Evolutionary conservation across 2,888 invertebrate genomes (phyloP).

Genomic region (Melitaea athalia): DNA sequence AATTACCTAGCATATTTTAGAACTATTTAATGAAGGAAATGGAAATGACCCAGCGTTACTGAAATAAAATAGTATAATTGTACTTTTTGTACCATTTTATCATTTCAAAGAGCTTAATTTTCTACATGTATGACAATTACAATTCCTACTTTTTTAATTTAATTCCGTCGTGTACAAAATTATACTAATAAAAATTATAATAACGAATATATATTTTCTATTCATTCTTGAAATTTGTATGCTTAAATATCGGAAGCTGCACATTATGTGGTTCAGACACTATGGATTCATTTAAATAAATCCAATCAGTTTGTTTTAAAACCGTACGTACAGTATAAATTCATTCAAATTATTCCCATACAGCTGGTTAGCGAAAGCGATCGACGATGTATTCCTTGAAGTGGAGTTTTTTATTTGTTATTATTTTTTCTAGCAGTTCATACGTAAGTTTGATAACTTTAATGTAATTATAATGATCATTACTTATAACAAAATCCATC

Average conservation of each 20-base stretch:
- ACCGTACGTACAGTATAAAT: neutral
- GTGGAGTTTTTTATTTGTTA: slow-evolving; percentile 3
- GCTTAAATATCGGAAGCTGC: slow-evolving; percentile 2
- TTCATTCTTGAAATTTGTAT: slow-evolving; percentile 1
- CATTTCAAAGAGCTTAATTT: neutral
- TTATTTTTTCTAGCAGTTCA: slow-evolving; percentile 7
- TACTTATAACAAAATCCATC: too few relatives aligned
- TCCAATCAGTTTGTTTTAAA: neutral
- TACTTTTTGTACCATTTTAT: neutral
- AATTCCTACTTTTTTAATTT: neutral
- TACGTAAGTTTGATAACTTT: slow-evolving; percentile 10
- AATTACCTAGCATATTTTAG: too few relatives aligned
- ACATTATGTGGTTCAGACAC: neutral
- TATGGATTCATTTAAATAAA: neutral
- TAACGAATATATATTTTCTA: neutral
- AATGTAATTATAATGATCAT: neutral
- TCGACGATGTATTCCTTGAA: slow-evolving; percentile 8
- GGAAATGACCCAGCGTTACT: too few relatives aligned
- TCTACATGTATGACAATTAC: neutral
- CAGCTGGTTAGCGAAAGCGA: neutral
- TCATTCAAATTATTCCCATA: neutral
- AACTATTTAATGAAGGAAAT: too few relatives aligned
- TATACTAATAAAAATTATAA: neutral
- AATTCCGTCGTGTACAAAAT: neutral
- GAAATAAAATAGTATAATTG: neutral